These are phyloP conservation scores for Cinclus cinclus DNA, from an alignment of 2,113 vertebrate species.

Conservation along the genomic window DNA sequence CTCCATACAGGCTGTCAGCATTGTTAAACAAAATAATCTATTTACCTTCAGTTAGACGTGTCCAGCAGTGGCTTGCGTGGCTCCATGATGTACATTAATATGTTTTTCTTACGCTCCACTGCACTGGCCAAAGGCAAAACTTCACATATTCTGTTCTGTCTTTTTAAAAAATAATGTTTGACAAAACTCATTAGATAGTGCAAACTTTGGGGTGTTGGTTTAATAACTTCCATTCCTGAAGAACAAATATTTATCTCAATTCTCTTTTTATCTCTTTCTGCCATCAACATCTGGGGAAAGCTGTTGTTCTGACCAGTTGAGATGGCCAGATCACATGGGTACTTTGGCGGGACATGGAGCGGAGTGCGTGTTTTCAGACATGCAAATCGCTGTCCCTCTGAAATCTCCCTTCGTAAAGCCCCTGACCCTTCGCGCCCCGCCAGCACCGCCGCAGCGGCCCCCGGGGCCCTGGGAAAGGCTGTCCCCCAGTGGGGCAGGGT, in stretches of 20 bases:
- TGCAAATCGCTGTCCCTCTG: neutral
- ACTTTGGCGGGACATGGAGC: neutral
- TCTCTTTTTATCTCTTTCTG: slow-evolving; percentile 26
- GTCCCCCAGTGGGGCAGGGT: neutral
- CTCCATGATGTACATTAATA: slow-evolving; percentile 20
- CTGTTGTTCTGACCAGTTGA: neutral
- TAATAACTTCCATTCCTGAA: slow-evolving; percentile 44
- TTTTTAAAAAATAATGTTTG: slow-evolving; percentile 29
- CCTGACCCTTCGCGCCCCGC: neutral
- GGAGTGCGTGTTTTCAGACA: neutral
- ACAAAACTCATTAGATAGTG: neutral
- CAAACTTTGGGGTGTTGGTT: slow-evolving; percentile 40
- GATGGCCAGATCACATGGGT: neutral
- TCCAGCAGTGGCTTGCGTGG: slow-evolving; percentile 2
- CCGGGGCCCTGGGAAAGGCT: neutral
- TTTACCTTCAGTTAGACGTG: slow-evolving; percentile 53
- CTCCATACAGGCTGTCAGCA: slow-evolving; percentile 51
- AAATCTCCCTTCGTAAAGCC: neutral
- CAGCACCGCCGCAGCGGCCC: accelerated
- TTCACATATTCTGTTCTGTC: slow-evolving; percentile 16
- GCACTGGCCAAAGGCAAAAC: slow-evolving; percentile 28
- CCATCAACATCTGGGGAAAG: neutral
- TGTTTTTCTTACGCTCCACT: slow-evolving; percentile 15
- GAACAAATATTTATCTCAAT: slow-evolving; percentile 41
- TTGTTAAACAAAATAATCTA: slow-evolving; percentile 63